Conservation (phyloP, 2,113 vertebrate genomes). For the Macroglossus sobrinus region DNA sequence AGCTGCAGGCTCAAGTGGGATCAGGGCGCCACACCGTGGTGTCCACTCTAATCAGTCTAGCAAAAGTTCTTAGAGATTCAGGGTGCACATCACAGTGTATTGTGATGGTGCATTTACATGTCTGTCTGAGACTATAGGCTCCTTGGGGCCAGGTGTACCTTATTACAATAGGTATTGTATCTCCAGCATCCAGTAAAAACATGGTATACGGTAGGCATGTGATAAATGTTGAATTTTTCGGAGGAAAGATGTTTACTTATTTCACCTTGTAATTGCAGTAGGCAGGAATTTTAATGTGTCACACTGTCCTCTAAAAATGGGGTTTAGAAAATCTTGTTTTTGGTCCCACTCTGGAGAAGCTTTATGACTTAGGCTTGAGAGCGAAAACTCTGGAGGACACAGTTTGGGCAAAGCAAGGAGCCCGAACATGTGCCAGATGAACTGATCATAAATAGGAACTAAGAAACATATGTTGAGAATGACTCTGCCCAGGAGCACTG, state of each 20-base stretch:
- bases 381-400: not conserved
- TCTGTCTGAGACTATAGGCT: not conserved
- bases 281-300: not conserved
- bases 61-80: not conserved
- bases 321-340: not conserved
- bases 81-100: fast-evolving
- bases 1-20: too few relatives aligned
- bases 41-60: not conserved
- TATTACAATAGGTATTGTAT: not conserved
- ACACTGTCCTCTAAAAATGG: not conserved
- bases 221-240: not conserved
- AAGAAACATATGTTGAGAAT: not conserved
- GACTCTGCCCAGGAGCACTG: not conserved
- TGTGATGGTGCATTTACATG: not conserved
- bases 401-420: not conserved
- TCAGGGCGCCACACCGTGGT: fast-evolving
- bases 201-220: fast-evolving
- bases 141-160: not conserved
- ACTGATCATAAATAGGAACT: not conserved
- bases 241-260: not conserved
- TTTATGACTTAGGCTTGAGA: not conserved
- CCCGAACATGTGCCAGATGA: not conserved
- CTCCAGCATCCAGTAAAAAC: not conserved
- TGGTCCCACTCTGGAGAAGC: not conserved
- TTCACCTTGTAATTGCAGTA: not conserved